These are phyloP conservation scores for Drosophila rufa DNA, from an alignment of 1,140 invertebrate species.

Conservation along the genomic window DNA sequence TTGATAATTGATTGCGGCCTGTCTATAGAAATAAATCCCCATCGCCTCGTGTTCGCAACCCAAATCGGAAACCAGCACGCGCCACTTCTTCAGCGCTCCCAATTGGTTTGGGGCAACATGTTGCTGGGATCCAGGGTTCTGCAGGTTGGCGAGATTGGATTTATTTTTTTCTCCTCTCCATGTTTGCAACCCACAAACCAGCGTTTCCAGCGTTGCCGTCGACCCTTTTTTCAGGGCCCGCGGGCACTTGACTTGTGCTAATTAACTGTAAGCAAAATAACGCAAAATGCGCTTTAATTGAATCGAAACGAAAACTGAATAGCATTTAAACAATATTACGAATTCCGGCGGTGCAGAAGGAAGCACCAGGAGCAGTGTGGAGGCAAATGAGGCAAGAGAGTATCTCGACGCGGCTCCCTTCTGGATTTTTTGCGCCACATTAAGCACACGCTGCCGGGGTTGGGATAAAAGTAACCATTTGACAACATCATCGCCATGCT, in stretches of 20 bases:
- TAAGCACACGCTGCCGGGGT: constrained; percentile 53
- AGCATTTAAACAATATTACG: constrained; percentile 73
- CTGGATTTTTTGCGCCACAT: constrained; percentile 69
- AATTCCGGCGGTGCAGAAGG: constrained; percentile 59
- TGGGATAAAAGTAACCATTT: constrained; percentile 57
- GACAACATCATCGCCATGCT: constrained; percentile 74
- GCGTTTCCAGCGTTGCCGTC: constrained; percentile 11
- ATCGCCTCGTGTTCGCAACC: constrained; percentile 36
- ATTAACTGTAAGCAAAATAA: constrained; percentile 68
- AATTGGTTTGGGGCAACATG: constrained; percentile 59
- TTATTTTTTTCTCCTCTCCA: constrained; percentile 5
- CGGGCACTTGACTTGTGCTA: constrained; percentile 58
- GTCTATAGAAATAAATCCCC: constrained; percentile 45
- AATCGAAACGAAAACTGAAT: constrained; percentile 62
- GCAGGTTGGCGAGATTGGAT: constrained; percentile 24
- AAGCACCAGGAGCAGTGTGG: background rate
- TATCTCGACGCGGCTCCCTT: constrained; percentile 54
- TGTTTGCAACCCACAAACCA: constrained; percentile 15
- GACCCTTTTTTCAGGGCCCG: constrained; percentile 49
- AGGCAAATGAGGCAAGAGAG: constrained; percentile 67
- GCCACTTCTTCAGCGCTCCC: constrained; percentile 46
- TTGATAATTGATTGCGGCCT: constrained; percentile 49
- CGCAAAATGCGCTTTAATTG: constrained; percentile 73
- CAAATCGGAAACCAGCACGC: constrained; percentile 48
- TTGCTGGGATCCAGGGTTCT: constrained; percentile 31